Conservation (phyloP, 1,140 invertebrate species). For the Zaprionus africanus region DNA sequence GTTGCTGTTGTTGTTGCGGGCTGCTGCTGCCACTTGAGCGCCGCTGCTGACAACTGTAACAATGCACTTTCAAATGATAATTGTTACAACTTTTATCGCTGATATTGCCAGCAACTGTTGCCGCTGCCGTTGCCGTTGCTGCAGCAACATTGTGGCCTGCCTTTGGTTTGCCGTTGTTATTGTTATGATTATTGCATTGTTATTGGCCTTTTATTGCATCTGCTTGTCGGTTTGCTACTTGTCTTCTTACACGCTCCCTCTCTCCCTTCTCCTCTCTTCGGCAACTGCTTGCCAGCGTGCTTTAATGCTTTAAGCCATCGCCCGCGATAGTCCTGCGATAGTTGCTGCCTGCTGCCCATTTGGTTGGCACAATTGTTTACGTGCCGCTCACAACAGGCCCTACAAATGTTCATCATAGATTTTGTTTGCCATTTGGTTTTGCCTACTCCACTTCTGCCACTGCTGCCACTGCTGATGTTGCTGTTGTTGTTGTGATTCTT, state of each 20-base stretch:
- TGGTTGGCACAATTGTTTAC: constrained; percentile 54
- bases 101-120: constrained; percentile 73
- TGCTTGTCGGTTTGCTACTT: constrained; percentile 54
- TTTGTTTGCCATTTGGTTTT: constrained; percentile 57
- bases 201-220: constrained; percentile 79
- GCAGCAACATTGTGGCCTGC: constrained; percentile 61
- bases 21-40: constrained; percentile 54
- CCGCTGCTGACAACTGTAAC: constrained; percentile 71
- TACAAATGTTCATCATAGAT: constrained; percentile 49
- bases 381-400: constrained; percentile 36
- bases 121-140: constrained; percentile 41
- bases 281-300: constrained; percentile 8
- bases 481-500: constrained; percentile 38
- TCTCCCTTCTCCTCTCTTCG: neutral
- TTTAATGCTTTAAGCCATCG: constrained; percentile 47
- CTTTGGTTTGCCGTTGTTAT: constrained; percentile 71
- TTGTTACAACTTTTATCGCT: constrained; percentile 82
- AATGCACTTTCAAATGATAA: constrained; percentile 83
- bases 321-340: neutral
- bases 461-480: neutral
- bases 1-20: constrained; percentile 20
- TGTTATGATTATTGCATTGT: constrained; percentile 82
- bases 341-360: constrained; percentile 22
- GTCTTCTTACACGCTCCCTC: constrained; percentile 28
- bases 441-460: neutral